Evolutionary conservation across 30 jellyfish, hydroid and myxozoan genomes (phyloP), one percentile per base, ranked within the genome.

Genomic region (Chironex yamaguchii): DNA sequence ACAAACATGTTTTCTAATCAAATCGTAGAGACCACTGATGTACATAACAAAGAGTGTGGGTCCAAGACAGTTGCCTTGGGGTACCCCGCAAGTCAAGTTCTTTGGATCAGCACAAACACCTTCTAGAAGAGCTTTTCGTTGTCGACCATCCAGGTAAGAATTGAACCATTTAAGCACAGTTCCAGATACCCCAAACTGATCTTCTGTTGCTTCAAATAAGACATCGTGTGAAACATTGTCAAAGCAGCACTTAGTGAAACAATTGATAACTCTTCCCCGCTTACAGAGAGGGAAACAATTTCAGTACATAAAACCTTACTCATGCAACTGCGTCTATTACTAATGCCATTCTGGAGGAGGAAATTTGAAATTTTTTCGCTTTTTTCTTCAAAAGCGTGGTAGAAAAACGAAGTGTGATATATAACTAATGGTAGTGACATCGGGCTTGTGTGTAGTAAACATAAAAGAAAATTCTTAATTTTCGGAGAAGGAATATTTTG

Each of bases 1-100:
- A 58, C 84, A 34, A 54, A 79, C 71, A 63, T 79, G 90, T 27
- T 63, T 58, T 29, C 81, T 22, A 79, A 79, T 54, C 52, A 79
- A 14, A 20, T 67, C 31, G 22, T 14, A 29, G 29, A 67, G 80
- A 23, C 67, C 67, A n/a, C 52, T 12, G 9, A 17, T 29, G 80
- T 67, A 67, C 80, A 67, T 11, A 17, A 42, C 58, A 42, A 42
- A 42, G 58, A 17, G 17, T 42, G 17, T 42, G 58, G 58, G 58
- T 17, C 58, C 17, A 42, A 42, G 58, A 42, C 9, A 42, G 58
- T 17, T 34, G 3, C 29, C 69, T 51, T 34, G 66, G 21, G 31
- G 14, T 25, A 79, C 71, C 34, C 49, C 17, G 17, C 58, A 42
- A 42, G 58, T 17, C 58, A 42, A 42, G 17, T 42, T 42, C 17